These are phyloP conservation scores for Rhinichthys osculus DNA, from an alignment of 2,797 vertebrate species.

Conservation along the genomic window DNA sequence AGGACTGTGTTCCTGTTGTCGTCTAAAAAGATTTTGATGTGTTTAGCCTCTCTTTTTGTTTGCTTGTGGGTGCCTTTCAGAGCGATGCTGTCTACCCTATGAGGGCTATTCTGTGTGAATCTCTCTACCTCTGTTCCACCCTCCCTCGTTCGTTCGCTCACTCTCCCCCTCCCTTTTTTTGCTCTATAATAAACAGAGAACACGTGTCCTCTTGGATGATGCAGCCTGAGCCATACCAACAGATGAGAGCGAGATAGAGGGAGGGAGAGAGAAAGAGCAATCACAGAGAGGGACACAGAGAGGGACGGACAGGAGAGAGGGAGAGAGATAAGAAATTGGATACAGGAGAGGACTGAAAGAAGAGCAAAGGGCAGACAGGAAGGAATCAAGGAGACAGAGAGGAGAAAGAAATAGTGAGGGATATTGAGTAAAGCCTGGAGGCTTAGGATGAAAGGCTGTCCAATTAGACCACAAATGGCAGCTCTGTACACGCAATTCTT, in stretches of 20 bases:
- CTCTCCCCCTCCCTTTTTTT: slow-evolving; percentile 59
- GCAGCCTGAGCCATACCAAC: slow-evolving; percentile 67
- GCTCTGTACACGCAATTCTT: neutral
- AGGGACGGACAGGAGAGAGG: slow-evolving; percentile 13
- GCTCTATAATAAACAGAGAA: slow-evolving; percentile 80
- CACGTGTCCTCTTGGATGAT: slow-evolving; percentile 78
- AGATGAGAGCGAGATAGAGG: slow-evolving; percentile 36
- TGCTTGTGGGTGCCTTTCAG: slow-evolving; percentile 59
- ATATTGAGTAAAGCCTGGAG: slow-evolving; percentile 8
- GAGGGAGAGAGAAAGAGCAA: slow-evolving; percentile 22
- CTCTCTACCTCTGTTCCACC: slow-evolving; percentile 46
- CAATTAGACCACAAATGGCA: slow-evolving; percentile 22
- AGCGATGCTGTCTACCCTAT: slow-evolving; percentile 62
- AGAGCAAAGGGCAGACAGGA: slow-evolving; percentile 10
- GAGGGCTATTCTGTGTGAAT: slow-evolving; percentile 60
- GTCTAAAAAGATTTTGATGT: slow-evolving; percentile 30
- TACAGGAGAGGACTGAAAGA: slow-evolving; percentile 5
- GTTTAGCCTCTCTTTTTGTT: slow-evolving; percentile 28
- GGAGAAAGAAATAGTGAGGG: neutral
- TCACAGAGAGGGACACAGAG: neutral
- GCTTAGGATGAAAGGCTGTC: slow-evolving; percentile 7
- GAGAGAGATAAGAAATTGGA: neutral
- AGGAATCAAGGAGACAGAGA: slow-evolving; percentile 33
- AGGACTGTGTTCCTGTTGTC: slow-evolving; percentile 53
- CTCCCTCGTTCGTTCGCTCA: slow-evolving; percentile 46